Conservation (phyloP, 2,888 invertebrate genomes). For the Boloria selene region DNA sequence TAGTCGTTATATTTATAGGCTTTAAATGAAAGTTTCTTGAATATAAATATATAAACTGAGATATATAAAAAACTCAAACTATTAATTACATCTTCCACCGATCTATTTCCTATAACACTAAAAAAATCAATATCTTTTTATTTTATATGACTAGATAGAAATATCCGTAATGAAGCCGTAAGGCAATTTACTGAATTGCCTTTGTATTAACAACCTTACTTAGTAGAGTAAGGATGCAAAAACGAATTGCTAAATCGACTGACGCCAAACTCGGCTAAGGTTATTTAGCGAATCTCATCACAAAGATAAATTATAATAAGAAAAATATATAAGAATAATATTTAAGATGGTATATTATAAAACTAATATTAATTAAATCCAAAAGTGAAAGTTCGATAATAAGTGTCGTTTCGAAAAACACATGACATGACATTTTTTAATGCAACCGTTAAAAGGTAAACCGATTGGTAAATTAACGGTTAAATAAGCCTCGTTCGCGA, state of each 20-base stretch:
- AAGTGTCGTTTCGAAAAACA: not conserved
- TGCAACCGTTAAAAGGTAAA: not conserved
- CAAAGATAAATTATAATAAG: conserved; percentile 1
- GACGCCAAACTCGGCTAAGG: conserved; percentile 39
- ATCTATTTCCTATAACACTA: not conserved
- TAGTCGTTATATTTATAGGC: no score
- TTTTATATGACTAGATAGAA: not conserved
- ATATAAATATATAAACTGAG: no score
- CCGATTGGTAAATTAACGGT: conserved; percentile 24
- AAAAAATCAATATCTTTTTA: not conserved
- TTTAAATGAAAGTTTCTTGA: no score
- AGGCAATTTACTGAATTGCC: conserved; percentile 11
- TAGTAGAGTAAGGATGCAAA: conserved; percentile 38
- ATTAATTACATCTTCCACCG: not conserved
- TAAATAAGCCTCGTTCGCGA: conserved; percentile 21
- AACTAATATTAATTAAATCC: not conserved
- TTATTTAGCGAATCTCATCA: conserved; percentile 28
- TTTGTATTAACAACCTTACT: conserved; percentile 35
- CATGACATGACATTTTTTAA: not conserved
- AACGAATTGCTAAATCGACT: conserved; percentile 39
- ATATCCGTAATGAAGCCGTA: conserved; percentile 3
- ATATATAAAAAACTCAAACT: no score
- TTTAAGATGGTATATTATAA: conserved; percentile 4
- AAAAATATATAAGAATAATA: not conserved
- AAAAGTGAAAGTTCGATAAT: not conserved